Base-by-base conservation (phyloP, 2,888 invertebrate genomes). In the Hemaris fuciformis region DNA sequence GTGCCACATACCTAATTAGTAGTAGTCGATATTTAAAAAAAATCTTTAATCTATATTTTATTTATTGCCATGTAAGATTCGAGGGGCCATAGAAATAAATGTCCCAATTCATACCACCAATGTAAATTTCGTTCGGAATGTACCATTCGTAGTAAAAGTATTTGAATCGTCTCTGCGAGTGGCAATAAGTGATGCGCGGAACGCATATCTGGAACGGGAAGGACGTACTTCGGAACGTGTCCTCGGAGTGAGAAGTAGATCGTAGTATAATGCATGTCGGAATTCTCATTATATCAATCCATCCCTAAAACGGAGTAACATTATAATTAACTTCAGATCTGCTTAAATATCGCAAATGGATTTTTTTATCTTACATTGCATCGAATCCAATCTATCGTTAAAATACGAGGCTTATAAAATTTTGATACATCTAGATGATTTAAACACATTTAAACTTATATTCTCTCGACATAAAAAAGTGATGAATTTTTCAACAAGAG, bases 81-180 rank as follows among this genome's bases (percentile, higher is more conserved):
- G 64, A 31, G 2, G 83, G 76, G 38, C 85, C 87, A 66, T 70
- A 85, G 57, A 86, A 84, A 58, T 79, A 77, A 34, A 87, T 64
- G 15, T 83, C 81, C 83, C 85, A 79, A 31, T 76, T 62, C 70
- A 78, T 75, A 41, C 77, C 79, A 42, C 76, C 79, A 0, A 58
- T 1, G 6, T 31, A 59, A 3, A 61, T 0, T n/a, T 81, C 72
- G 0, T 13, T 0, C 0, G 87, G 84, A 13, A 84, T 59, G 56
- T 84, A 85, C 84, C 84, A 86, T 61, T 87, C 87, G 63, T 82
- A 88, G 57, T 79, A 87, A 61, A 66, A 79, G 53, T 85, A 82
- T 63, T 77, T 81, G 38, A 38, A 77, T 22, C 84, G 71, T 0
- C 57, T 65, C 22, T 76, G 68, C 0, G 80, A 64, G 62, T 85